Evolutionary conservation across 2,888 invertebrate species (phyloP), one percentile per base, ranked within the genome.

Genomic region (Hypsopygia costalis): DNA sequence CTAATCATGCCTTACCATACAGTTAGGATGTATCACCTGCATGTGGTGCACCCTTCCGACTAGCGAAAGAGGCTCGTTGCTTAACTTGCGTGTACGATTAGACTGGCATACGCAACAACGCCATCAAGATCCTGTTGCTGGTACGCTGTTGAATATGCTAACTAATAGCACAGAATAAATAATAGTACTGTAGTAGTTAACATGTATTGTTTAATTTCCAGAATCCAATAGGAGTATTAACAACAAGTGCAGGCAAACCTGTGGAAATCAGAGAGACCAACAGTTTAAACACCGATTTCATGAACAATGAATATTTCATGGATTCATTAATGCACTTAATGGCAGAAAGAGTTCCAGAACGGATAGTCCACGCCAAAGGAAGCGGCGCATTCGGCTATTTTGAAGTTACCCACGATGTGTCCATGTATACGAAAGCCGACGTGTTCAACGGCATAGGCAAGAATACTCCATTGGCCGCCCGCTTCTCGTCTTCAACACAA

Each of bases 291-390:
- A 91, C 92, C 0, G 86, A 92, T 16, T 86, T 98, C 1, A 77
- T 97, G 3, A 94, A 96, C 71, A 98, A 98, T 77, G 91, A 92
- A 49, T 91, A 92, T 35, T 93, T 92, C 51, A 66, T 95, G 46
- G 95, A 95, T 56, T 93, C 94, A 60, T 74, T 95, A 45, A 90
- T 94, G 0, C 94, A 96, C 68, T 95, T 97, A 57, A 92, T 93
- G 60, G 88, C 97, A 9, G 98, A 98, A 76, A 91, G 97, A 41
- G 97, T 98, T 54, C 97, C 98, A 0, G 97, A 98, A 73, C 91
- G 98, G 46, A 94, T 97, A 0, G 97, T 97, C 1, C 97, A 97
- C 70, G 97, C 98, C 0, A 98, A 98, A 80, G 98, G 97, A 44
- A 95, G 94, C 25, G 97, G 95, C 8, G 95, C 95, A 1, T 95